Evolutionary conservation across 2,888 invertebrate species (phyloP), one percentile per base, ranked within the genome.

Genomic region (Barypeithes pellucidus): DNA sequence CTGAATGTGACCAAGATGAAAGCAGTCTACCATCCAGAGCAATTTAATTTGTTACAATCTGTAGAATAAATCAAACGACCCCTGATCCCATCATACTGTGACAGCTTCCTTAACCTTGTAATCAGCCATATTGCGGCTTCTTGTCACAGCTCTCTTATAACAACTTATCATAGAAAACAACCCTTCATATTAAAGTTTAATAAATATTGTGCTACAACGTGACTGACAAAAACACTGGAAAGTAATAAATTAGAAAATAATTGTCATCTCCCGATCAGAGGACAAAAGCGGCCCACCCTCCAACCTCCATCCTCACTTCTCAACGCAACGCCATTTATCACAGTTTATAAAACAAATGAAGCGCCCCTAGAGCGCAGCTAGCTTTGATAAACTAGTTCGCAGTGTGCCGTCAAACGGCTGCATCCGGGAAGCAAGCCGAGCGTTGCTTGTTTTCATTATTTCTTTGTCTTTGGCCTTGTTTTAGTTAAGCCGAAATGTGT

Each of bases 331-430:
- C 75, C 69, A 69, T 75, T 75, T 75, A 75, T 72, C 72, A 75
- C 61, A 33, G 72, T 69, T 75, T 75, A 75, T 75, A 72, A 75
- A 75, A 71, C 75, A 75, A 75, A 75, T 75, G 75, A 75, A 72
- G 75, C 69, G 61, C 60, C 60, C 72, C 75, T 65, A 60, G 69
- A 62, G 72, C 69, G 69, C 61, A 60, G 60, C 72, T 65, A 65
- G 75, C 75, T 75, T 72, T 75, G 72, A 75, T 75, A 75, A 75
- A 75, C 75, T 63, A 75, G 72, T 71, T 71, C 71, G 47, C 75
- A 72, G 72, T 75, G 68, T 72, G 60, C 75, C 75, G 75, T 62
- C 72, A 72, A 75, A 72, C 68, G 72, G 69, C 41, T 69, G 75
- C 72, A 75, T 75, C 75, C 75, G 69, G 65, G 36, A 73, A 70